Conservation (phyloP, 2,797 vertebrate species). For the Mus caroli region DNA sequence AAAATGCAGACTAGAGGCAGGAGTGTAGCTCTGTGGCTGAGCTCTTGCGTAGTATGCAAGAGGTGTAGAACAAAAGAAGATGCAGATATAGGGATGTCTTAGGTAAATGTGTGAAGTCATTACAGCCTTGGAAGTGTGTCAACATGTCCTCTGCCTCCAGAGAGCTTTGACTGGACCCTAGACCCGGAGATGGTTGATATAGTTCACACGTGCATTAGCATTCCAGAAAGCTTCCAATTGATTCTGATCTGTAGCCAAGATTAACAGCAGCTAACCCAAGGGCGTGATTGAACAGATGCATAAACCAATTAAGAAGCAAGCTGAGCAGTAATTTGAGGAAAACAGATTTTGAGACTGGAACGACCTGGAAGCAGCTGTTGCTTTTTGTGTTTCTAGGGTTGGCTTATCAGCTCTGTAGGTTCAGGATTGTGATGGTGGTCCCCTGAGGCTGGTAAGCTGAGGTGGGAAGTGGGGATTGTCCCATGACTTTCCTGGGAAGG, state of each 20-base stretch:
- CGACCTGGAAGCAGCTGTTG: background rate
- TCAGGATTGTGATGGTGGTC: background rate
- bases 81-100: background rate
- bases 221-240: slow-evolving; percentile 1
- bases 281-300: slow-evolving; percentile 47
- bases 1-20: background rate
- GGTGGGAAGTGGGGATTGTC: background rate
- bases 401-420: background rate
- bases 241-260: background rate
- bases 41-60: background rate
- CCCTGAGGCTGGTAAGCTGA: background rate
- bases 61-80: background rate
- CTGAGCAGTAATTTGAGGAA: slow-evolving; percentile 1
- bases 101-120: background rate
- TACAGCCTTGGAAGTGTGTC: background rate
- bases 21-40: background rate
- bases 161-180: background rate
- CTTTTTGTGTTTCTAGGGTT: background rate
- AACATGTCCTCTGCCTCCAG: background rate
- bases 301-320: slow-evolving; percentile 50
- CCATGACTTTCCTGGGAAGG: background rate
- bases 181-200: background rate
- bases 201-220: background rate
- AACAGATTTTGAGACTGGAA: slow-evolving; percentile 6
- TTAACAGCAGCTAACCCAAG: slow-evolving; percentile 1